Percentiles rank a stretch among this genome's conserved stretches.
phyloP scores from a whole-genome alignment of 2,113 vertebrate genomes.

The Sphyrna mokarran region DNA sequence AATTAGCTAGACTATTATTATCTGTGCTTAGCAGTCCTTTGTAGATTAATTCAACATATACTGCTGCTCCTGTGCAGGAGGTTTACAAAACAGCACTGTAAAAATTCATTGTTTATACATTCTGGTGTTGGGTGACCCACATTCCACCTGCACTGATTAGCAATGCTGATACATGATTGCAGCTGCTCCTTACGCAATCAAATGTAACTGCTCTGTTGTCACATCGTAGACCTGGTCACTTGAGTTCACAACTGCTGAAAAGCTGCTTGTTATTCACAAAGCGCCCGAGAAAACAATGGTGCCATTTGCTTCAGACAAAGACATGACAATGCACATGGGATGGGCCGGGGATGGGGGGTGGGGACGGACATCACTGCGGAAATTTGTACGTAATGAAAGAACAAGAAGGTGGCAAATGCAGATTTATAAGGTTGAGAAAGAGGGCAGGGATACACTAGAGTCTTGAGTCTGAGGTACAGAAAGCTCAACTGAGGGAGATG shows the following conservation, averaged over 20 bases:
- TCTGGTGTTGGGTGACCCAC: slow-evolving; percentile 17
- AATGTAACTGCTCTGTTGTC: slow-evolving; percentile 21
- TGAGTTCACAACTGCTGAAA: slow-evolving; percentile 19
- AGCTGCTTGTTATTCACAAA: not conserved
- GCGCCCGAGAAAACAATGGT: not conserved
- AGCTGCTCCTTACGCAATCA: slow-evolving; percentile 23
- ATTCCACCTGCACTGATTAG: slow-evolving; percentile 23
- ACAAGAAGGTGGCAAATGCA: not conserved
- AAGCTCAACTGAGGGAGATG: no score
- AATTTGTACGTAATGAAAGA: not conserved
- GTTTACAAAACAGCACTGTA: not conserved
- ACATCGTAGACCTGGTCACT: slow-evolving; percentile 12
- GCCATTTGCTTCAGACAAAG: not conserved
- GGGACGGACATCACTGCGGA: not conserved
- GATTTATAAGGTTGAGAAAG: not conserved
- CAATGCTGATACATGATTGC: slow-evolving; percentile 17
- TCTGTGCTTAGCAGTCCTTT: not conserved
- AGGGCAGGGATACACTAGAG: not conserved
- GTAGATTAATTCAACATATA: not conserved
- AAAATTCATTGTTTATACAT: not conserved
- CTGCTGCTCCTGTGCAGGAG: not conserved
- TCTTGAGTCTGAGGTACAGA: not conserved
- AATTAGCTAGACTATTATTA: slow-evolving; percentile 20
- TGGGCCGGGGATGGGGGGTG: no score
- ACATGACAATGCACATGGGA: not conserved